phyloP scores from a whole-genome alignment of 1,140 invertebrate genomes.

The Heliconius melpomene region DNA sequence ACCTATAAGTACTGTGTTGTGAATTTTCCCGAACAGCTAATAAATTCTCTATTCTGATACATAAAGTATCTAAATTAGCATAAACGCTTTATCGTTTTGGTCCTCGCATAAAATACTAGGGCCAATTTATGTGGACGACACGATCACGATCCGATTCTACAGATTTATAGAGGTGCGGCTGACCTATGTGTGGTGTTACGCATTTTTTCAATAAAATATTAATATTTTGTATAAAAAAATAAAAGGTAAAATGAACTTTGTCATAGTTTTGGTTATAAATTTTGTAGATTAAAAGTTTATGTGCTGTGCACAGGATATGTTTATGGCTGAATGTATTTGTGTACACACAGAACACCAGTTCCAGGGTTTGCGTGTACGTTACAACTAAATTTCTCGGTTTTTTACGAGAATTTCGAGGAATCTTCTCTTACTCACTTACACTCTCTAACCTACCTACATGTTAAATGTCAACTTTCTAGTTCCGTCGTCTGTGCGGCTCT shows the following conservation, averaged over 20 bases:
- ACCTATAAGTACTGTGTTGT: constrained; percentile 21
- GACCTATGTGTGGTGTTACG: constrained; percentile 22
- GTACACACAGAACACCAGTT: too few relatives aligned
- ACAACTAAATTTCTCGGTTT: too few relatives aligned
- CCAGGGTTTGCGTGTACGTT: too few relatives aligned
- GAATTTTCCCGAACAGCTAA: constrained; percentile 53
- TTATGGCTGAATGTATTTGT: neutral
- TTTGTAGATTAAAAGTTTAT: neutral
- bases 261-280: neutral
- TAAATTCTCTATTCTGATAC: constrained; percentile 62
- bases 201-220: constrained; percentile 36
- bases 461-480: too few relatives aligned
- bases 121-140: constrained; percentile 47
- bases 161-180: constrained; percentile 46
- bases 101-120: constrained; percentile 49
- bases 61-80: constrained; percentile 66
- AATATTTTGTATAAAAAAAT: constrained; percentile 28
- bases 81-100: constrained; percentile 61
- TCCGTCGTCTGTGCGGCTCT: too few relatives aligned
- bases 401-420: too few relatives aligned
- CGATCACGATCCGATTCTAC: constrained; percentile 50
- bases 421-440: too few relatives aligned
- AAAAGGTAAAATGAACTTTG: neutral
- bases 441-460: too few relatives aligned
- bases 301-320: neutral